Evolutionary conservation across 2,888 invertebrate genomes (phyloP).

Genomic region (Lutraria lutraria): DNA sequence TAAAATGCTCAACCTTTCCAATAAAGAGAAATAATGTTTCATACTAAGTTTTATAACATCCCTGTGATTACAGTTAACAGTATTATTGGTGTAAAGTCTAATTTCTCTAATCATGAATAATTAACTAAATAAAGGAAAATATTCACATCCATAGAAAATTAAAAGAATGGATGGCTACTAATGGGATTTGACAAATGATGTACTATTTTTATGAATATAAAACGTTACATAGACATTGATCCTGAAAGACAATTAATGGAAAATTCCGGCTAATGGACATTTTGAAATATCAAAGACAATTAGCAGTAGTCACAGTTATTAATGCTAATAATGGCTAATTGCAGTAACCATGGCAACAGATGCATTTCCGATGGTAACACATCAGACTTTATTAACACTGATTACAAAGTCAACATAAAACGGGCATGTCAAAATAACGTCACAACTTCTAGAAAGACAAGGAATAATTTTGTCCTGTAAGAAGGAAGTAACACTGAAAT

Average conservation of each 20-base stretch:
- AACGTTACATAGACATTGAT: constrained; percentile 7
- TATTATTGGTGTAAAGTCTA: background rate
- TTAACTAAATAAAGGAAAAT: background rate
- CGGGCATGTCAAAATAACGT: too few relatives aligned
- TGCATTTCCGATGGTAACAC: constrained; percentile 22
- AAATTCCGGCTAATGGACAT: constrained; percentile 30
- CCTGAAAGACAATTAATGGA: constrained; percentile 13
- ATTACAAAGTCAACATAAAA: background rate
- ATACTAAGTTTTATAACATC: background rate
- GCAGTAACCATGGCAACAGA: constrained; percentile 42
- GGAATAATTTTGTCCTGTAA: too few relatives aligned
- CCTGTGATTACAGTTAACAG: background rate
- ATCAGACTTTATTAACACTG: constrained; percentile 12
- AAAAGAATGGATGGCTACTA: background rate
- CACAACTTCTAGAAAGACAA: too few relatives aligned
- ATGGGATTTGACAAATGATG: constrained; percentile 16
- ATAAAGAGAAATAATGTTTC: background rate
- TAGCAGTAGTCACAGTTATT: constrained; percentile 37
- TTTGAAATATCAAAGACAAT: constrained; percentile 45
- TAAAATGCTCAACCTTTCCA: too few relatives aligned
- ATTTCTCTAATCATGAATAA: constrained; percentile 1
- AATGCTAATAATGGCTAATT: constrained; percentile 46
- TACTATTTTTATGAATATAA: constrained; percentile 5
- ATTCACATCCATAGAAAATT: background rate
- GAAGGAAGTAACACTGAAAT: too few relatives aligned